Evolutionary conservation across 2,113 vertebrate genomes (phyloP), one percentile per base, ranked within the genome.

Genomic region (Thunnus maccoyii): DNA sequence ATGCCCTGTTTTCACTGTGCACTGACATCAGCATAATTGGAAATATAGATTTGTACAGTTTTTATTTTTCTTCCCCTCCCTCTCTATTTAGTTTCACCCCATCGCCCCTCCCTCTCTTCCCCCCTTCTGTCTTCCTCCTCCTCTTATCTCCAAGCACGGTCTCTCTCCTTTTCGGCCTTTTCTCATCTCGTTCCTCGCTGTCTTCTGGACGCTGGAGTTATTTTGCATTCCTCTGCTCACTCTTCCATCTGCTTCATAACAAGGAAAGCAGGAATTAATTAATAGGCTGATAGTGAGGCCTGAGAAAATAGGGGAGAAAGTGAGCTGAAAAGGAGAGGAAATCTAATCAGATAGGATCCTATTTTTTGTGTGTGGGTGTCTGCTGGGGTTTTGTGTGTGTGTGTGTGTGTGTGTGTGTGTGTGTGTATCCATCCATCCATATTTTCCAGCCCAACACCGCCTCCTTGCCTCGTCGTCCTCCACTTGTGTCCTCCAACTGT

Each of bases 201-300:
- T 75, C 78, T 85, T 83, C 88, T 89, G 80, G 86, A 80, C 32
- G 50, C 52, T 12, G 0, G 15, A 14, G 62, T 87, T 69, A 72
- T 69, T 93, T 89, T 80, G 76, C 68, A 83, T 89, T 88, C 85
- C 67, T 75, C 64, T 79, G 66, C 77, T 72, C 76, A 15, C 76
- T 62, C 77, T 50, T 76, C 88, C 84, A 85, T 93, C 89, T 90
- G 89, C 78, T 85, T 78, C 84, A 74, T 84, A 87, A 88, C 82
- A 76, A 84, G 81, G 61, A 61, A 77, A 82, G 84, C 74, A 77
- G 77, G 72, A 86, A 78, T 91, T 89, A 93, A 92, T 93, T 91
- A 91, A 86, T 83, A 73, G 78, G 78, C 82, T 86, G 64, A 88
- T 87, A 76, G 64, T 76, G 72, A 84, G 60, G 70, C 78, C 20